A percentile compares a stretch with the other conserved stretches of the same genome.
These are phyloP conservation scores for Leptinotarsa rubiginosa DNA, from an alignment of 2,888 invertebrate genomes.

Conservation along the genomic window DNA sequence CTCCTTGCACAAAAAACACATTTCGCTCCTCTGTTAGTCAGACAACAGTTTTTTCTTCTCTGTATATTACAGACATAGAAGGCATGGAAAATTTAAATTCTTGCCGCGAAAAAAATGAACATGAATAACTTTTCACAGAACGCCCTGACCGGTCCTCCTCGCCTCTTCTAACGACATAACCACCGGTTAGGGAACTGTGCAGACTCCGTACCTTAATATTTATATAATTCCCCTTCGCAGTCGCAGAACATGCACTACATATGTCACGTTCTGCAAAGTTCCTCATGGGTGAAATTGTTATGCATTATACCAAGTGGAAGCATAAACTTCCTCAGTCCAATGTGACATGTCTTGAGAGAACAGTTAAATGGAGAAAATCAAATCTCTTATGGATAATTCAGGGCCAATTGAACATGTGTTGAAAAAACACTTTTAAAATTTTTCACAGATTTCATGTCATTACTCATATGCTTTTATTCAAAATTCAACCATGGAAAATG, in stretches of 20 bases:
- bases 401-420: too few species aligned
- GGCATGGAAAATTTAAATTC: slow-evolving; percentile 34
- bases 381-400: too few species aligned
- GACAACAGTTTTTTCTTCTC: slow-evolving; percentile 3
- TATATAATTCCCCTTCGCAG: slow-evolving; percentile 50
- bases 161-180: slow-evolving; percentile 35
- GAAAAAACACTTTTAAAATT: too few species aligned
- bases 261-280: slow-evolving; percentile 46
- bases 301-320: slow-evolving; percentile 18
- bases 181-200: slow-evolving; percentile 30
- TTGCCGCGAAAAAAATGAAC: slow-evolving; percentile 27
- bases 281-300: slow-evolving; percentile 43
- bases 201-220: slow-evolving; percentile 47
- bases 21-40: not conserved
- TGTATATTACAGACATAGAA: slow-evolving; percentile 22
- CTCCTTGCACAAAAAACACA: not conserved
- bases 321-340: too few species aligned
- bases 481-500: too few species aligned
- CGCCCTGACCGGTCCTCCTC: slow-evolving; percentile 20
- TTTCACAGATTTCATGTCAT: too few species aligned
- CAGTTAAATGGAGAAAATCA: too few species aligned
- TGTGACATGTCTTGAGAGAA: too few species aligned
- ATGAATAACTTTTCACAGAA: slow-evolving; percentile 25
- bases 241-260: slow-evolving; percentile 49
- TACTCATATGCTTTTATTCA: too few species aligned